Conservation (phyloP, 2,113 vertebrate species). For the Tyrannus savana region DNA sequence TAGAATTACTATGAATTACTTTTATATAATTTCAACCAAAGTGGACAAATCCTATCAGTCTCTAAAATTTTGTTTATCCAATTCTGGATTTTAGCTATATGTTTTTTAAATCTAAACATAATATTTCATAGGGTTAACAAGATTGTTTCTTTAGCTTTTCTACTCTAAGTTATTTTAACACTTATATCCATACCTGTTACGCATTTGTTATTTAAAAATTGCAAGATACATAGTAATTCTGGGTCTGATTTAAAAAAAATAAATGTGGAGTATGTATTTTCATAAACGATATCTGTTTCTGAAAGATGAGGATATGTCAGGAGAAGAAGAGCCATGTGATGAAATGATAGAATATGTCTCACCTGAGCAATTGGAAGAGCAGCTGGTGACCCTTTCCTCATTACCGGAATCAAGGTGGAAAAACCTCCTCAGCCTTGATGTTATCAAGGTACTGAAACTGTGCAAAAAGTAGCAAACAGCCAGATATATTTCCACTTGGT, state of each 20-base stretch:
- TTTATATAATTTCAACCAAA: background rate
- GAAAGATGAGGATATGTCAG: constrained; percentile 71
- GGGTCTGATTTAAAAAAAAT: background rate
- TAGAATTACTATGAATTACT: background rate
- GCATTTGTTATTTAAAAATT: background rate
- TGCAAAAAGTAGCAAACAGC: background rate
- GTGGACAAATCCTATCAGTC: background rate
- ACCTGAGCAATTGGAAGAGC: constrained; percentile 84
- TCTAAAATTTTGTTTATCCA: background rate
- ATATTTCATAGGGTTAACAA: background rate
- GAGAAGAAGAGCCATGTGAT: constrained; percentile 65
- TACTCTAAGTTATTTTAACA: background rate
- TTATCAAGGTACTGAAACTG: constrained; percentile 87
- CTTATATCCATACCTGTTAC: background rate
- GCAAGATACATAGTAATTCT: background rate
- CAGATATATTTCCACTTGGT: background rate
- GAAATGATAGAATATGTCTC: constrained; percentile 86
- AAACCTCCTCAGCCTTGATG: constrained; percentile 89
- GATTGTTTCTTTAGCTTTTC: background rate
- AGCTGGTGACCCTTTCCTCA: constrained; percentile 88
- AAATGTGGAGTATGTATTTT: background rate
- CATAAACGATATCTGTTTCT: constrained; percentile 3
- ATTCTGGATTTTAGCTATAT: background rate
- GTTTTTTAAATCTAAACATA: background rate
- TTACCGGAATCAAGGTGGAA: constrained; percentile 94